Evolutionary conservation across 2,888 invertebrate genomes (phyloP).

Genomic region (Macrosoma leucophasiata): DNA sequence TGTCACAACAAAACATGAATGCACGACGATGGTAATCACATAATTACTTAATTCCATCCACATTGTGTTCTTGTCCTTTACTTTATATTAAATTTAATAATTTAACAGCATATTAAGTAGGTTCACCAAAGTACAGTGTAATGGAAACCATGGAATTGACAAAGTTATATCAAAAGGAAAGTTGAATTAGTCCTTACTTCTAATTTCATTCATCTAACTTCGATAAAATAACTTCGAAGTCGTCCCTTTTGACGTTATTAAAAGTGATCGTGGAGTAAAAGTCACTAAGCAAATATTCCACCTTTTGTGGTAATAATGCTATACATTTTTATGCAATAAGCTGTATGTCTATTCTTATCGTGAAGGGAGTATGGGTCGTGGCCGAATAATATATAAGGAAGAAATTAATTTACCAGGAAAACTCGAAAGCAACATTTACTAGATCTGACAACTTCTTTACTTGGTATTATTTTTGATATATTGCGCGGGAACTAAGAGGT

Average conservation of each 20-base stretch:
- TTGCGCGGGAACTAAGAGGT: constrained; percentile 9
- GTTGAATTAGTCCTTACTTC: constrained; percentile 39
- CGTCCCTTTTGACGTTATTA: constrained; percentile 28
- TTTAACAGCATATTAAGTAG: too few species aligned
- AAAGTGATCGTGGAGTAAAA: constrained; percentile 25
- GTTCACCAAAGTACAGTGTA: too few species aligned
- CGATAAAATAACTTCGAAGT: constrained; percentile 30
- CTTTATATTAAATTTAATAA: too few species aligned
- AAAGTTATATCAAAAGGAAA: constrained; percentile 36
- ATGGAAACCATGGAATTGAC: constrained; percentile 31
- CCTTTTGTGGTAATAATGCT: too few species aligned
- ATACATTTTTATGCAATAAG: too few species aligned
- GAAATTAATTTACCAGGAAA: constrained; percentile 16
- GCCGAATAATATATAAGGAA: constrained; percentile 17
- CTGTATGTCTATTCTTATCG: too few species aligned
- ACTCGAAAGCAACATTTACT: constrained; percentile 13
- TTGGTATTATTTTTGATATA: constrained; percentile 16
- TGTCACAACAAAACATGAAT: too few species aligned
- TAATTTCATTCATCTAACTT: constrained; percentile 42
- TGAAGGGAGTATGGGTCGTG: too few species aligned
- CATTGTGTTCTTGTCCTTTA: too few species aligned
- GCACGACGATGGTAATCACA: too few species aligned
- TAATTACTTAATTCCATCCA: too few species aligned
- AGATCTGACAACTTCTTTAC: constrained; percentile 14
- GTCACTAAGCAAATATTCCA: constrained; percentile 12